Conservation (phyloP, 92 coral and sea anemone genomes). For the Scolanthus callimorphus region DNA sequence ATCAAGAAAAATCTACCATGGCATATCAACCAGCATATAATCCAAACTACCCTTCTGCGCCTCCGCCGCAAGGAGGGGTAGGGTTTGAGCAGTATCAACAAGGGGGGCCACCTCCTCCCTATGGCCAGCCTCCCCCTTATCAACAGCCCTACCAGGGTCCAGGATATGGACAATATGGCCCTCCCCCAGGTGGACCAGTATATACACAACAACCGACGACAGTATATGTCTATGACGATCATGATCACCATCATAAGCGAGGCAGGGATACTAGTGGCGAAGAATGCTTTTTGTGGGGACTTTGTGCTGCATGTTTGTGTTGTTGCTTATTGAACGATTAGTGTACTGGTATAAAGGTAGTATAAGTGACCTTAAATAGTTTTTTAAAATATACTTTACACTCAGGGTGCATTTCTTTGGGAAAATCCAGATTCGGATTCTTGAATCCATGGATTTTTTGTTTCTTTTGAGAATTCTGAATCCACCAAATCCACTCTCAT, state of each 20-base stretch:
- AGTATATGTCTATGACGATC: constrained; percentile 82
- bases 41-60: constrained; percentile 46
- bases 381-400: neutral
- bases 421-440: too few relatives aligned
- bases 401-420: too few relatives aligned
- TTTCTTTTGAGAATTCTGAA: too few relatives aligned
- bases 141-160: constrained; percentile 26
- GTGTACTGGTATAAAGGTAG: neutral
- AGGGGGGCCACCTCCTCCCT: constrained; percentile 84
- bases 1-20: neutral
- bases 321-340: constrained; percentile 79
- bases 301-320: constrained; percentile 92
- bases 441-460: too few relatives aligned
- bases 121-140: constrained; percentile 38
- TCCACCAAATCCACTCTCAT: too few relatives aligned
- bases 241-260: constrained; percentile 5
- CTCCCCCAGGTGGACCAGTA: constrained; percentile 42
- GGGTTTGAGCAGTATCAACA: constrained; percentile 91
- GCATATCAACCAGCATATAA: constrained; percentile 3
- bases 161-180: constrained; percentile 28
- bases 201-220: constrained; percentile 87
- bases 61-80: constrained; percentile 60
- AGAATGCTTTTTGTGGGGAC: constrained; percentile 79
- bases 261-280: constrained; percentile 50
- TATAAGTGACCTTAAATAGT: neutral